Evolutionary conservation across 2,113 vertebrate genomes (phyloP).

Genomic region (Microtus pennsylvanicus): DNA sequence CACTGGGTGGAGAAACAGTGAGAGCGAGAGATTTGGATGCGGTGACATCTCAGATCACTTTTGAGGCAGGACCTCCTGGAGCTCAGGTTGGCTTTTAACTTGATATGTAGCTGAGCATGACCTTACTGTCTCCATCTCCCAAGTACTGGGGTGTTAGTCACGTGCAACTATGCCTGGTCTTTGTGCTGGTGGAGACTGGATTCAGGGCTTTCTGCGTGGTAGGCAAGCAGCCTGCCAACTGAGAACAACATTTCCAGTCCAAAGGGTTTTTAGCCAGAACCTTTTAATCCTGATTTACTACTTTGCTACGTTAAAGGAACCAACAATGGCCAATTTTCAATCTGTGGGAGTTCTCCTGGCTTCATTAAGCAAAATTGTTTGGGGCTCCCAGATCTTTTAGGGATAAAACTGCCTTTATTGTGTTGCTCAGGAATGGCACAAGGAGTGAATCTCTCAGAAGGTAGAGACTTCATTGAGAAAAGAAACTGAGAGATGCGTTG

Average conservation of each 20-base stretch:
- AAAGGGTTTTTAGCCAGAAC: neutral
- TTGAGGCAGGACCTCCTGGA: neutral
- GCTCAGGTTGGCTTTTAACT: neutral
- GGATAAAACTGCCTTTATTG: neutral
- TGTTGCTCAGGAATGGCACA: neutral
- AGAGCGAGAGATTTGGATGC: neutral
- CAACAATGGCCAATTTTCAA: conserved; percentile 45
- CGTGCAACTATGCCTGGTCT: too few species aligned
- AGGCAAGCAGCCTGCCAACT: neutral
- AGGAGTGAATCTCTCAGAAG: conserved; percentile 28
- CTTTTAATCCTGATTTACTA: neutral
- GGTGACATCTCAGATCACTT: neutral
- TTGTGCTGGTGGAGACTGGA: neutral
- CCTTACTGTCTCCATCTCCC: neutral
- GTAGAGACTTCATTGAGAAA: conserved; percentile 21
- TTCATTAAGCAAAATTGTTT: conserved; percentile 41
- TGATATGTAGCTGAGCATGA: neutral
- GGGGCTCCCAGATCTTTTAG: conserved; percentile 36
- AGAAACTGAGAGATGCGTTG: neutral
- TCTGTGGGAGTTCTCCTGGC: conserved; percentile 8
- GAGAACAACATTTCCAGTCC: neutral
- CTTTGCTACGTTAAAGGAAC: neutral
- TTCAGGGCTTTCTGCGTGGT: neutral
- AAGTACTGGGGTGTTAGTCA: neutral
- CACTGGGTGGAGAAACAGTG: neutral